Base-by-base conservation (phyloP, 1,140 invertebrate genomes). In the Andrena cerasifolii region DNA sequence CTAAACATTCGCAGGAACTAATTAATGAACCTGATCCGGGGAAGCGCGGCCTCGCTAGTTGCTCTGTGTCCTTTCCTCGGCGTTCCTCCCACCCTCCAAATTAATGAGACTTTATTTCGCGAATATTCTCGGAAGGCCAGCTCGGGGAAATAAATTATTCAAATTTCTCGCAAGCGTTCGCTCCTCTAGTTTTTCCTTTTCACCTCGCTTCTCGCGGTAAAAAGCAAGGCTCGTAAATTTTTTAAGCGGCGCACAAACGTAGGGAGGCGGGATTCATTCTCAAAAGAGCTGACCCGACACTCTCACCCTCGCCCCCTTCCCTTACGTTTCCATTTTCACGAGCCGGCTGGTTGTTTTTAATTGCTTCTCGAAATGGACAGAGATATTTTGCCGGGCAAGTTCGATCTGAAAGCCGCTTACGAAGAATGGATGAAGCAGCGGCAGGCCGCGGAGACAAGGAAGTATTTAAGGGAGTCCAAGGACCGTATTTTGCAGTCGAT, bases 391-490 rank as follows among this genome's bases (percentile, higher is more conserved):
- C 36, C 51, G 0, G 40, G 28, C 3, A 63, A 24, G 56, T 87
- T 82, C 53, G 63, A 84, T 63, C 18, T 79, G 24, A 49, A 8
- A 6, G 7, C 21, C 10, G 61, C 28, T 16, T 77, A 26, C 31
- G 28, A 43, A 45, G 26, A 65, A 40, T 47, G 84, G 40, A 21
- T 18, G 24, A 45, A 65, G 16, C 5, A 45, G 31, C 40, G 14
- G 28, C 14, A 36, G 18, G 12, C 24, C 5, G 10, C 14, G 1
- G 47, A 49, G 40, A 49, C 28, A 26, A 36, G 31, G 18, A 51
- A 47, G 16, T 68, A 71, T 26, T 66, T 84, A 1, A 21, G 36
- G 33, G 47, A 84, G 31, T 79, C 54, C 47, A 84, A 80, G 51
- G n/a, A 71, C 28, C 65, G 28, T 14, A 63, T 78, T 24, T 75